Conservation (phyloP, 2,113 vertebrate genomes). For the Cygnus buccinator region DNA sequence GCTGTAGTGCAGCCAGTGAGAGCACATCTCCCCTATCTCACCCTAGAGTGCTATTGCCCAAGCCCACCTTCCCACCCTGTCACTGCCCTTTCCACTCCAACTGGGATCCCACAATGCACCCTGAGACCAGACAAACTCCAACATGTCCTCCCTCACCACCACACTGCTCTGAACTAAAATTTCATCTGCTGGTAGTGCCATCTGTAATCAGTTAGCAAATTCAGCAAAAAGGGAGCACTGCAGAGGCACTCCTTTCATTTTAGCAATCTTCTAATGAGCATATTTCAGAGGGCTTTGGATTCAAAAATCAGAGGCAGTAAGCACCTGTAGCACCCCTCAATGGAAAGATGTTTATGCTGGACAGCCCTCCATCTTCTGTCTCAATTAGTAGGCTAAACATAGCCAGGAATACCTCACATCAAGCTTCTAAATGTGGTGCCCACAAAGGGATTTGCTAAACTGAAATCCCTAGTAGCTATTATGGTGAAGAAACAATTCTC, state of each 20-base stretch:
- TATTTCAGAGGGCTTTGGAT: not conserved
- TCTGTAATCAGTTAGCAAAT: not conserved
- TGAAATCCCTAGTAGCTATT: not conserved
- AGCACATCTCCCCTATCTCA: not conserved
- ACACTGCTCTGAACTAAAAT: not conserved
- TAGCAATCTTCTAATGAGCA: not conserved
- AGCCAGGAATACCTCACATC: not conserved
- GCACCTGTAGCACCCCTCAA: not conserved
- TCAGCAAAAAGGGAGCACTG: fast-evolving
- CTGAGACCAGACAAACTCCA: not conserved
- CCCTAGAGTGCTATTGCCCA: not conserved
- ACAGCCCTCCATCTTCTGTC: not conserved
- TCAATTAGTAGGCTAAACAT: not conserved
- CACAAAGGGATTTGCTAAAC: not conserved
- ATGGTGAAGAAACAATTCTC: not conserved
- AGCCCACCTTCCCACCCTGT: not conserved
- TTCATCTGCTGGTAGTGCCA: not conserved
- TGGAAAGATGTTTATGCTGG: not conserved
- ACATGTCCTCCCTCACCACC: not conserved
- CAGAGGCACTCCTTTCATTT: not conserved
- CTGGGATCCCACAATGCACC: not conserved
- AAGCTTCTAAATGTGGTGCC: not conserved
- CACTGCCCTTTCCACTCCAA: not conserved
- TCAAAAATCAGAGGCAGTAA: not conserved
- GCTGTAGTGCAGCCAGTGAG: not conserved